Evolutionary conservation across 2,888 invertebrate species (phyloP).

Genomic region (Lepetodrilus schrolli): DNA sequence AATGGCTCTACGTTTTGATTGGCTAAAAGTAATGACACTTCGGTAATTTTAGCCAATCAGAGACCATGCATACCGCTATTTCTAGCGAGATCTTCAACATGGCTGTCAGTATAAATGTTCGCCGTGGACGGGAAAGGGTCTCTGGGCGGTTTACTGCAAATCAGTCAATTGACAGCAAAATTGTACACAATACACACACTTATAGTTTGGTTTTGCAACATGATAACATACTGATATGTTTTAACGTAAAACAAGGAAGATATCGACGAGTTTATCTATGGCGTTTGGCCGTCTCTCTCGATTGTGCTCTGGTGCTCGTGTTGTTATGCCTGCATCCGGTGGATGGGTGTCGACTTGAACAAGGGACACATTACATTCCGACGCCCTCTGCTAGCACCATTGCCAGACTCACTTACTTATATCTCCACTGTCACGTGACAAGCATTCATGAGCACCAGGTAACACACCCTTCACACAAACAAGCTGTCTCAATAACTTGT

Average conservation of each 20-base stretch:
- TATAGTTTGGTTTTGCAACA: neutral
- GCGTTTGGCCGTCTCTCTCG: neutral
- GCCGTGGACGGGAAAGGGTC: constrained; percentile 77
- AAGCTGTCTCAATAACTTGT: neutral
- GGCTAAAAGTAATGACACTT: constrained; percentile 32
- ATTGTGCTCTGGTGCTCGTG: neutral
- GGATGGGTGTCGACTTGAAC: neutral
- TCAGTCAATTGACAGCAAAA: neutral
- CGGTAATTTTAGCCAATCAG: constrained; percentile 52
- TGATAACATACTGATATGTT: neutral
- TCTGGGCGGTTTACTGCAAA: constrained; percentile 41
- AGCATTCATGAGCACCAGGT: constrained; percentile 5
- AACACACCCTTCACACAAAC: neutral
- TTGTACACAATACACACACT: neutral
- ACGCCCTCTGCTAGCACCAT: neutral
- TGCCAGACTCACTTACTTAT: neutral
- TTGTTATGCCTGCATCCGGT: constrained; percentile 20
- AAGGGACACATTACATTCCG: neutral
- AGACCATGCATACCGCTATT: constrained; percentile 55
- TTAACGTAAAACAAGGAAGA: neutral
- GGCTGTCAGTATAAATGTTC: constrained; percentile 99
- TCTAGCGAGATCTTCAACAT: constrained; percentile 81
- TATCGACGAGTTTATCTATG: neutral
- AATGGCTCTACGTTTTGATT: constrained; percentile 7
- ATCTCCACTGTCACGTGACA: neutral